Conservation (phyloP, 2,797 vertebrate species). For the Poliocrania exsul region DNA sequence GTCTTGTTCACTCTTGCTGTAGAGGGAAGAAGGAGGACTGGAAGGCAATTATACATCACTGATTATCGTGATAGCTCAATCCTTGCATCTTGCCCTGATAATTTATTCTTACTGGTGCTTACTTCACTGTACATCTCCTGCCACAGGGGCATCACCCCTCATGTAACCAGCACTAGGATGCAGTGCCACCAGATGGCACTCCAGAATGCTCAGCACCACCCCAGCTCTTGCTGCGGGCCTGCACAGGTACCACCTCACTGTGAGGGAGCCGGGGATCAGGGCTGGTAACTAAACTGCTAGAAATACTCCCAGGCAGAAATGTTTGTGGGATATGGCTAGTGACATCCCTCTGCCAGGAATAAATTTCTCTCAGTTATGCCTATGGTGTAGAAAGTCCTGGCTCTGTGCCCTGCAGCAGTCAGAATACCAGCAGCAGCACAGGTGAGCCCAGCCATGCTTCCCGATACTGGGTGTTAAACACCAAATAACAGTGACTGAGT, state of each 20-base stretch:
- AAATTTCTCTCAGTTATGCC: accelerated
- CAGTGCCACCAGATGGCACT: slow-evolving; percentile 6
- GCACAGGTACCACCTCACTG: background rate
- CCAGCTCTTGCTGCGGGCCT: background rate
- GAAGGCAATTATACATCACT: background rate
- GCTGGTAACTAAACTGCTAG: accelerated
- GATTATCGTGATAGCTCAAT: background rate
- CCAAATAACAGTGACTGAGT: accelerated
- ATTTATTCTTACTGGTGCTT: accelerated
- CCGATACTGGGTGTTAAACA: background rate
- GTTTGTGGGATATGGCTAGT: accelerated
- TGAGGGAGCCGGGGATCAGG: background rate
- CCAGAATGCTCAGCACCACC: background rate
- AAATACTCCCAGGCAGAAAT: background rate
- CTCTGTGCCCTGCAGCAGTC: accelerated
- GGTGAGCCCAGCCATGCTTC: accelerated
- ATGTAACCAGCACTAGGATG: accelerated
- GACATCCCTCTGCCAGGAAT: accelerated
- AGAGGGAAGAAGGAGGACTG: background rate
- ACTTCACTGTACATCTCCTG: accelerated
- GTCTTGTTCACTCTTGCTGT: background rate
- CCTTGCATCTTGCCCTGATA: background rate
- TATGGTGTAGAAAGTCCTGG: accelerated
- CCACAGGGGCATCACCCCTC: accelerated
- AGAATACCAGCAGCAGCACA: accelerated